Percentiles rank a stretch among this genome's conserved stretches.
Conservation (phyloP, 2,113 vertebrate species). For the Chionodraco myersi region DNA sequence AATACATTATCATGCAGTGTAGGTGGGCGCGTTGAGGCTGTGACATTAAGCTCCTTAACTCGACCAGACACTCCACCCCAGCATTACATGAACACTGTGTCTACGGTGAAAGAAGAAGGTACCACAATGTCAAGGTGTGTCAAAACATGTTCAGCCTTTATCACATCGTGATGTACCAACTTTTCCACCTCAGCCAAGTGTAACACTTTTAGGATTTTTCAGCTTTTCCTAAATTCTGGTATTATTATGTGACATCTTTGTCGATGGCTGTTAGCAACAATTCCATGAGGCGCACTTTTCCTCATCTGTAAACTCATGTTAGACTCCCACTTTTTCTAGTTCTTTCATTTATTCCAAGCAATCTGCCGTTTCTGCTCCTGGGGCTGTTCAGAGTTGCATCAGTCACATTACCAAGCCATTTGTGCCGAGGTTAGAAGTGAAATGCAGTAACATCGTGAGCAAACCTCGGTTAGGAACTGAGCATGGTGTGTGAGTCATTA, state of each 20-base stretch:
- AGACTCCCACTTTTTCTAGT: too few species aligned
- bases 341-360: not conserved
- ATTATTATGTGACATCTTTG: not conserved
- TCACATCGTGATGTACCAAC: not conserved
- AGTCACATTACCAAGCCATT: not conserved
- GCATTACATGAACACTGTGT: not conserved
- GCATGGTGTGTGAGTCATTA: constrained; percentile 40
- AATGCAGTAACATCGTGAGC: constrained; percentile 21
- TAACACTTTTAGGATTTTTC: not conserved
- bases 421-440: constrained; percentile 14
- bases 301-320: not conserved
- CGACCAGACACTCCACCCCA: not conserved
- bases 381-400: not conserved
- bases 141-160: not conserved
- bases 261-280: too few species aligned
- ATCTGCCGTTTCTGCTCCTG: not conserved
- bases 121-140: not conserved
- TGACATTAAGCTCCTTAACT: not conserved
- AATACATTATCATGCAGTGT: not conserved
- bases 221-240: not conserved
- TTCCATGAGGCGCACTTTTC: not conserved
- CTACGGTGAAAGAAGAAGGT: not conserved
- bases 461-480: constrained; percentile 44
- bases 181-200: not conserved
- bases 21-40: not conserved